phyloP scores from a whole-genome alignment of 2,797 vertebrate species.

The Spheniscus humboldti region DNA sequence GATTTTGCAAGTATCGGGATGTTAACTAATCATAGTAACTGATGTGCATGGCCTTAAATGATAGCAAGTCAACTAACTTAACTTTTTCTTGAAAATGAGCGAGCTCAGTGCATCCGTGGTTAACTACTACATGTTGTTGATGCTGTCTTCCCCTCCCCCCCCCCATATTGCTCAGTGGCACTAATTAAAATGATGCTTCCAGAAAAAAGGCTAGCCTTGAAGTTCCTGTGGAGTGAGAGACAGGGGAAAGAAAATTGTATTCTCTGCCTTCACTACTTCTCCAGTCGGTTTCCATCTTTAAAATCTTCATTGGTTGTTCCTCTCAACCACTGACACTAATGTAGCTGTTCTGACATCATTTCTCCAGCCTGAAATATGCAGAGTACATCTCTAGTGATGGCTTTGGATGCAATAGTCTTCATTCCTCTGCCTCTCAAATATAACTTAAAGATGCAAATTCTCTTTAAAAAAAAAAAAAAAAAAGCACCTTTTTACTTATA shows the following conservation, averaged over 20 bases:
- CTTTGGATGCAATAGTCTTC: neutral
- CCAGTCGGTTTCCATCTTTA: neutral
- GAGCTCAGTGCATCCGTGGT: neutral
- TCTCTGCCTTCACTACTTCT: neutral
- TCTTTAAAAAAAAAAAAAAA: neutral
- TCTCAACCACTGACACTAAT: neutral
- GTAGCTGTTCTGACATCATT: neutral
- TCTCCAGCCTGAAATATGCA: neutral
- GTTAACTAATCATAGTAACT: neutral
- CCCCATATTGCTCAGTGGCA: neutral
- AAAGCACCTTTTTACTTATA: neutral
- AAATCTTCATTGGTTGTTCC: neutral
- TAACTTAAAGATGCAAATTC: neutral
- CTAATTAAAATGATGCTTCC: neutral
- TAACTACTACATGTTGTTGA: neutral
- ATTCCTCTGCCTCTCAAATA: neutral
- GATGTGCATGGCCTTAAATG: neutral
- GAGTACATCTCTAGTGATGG: neutral
- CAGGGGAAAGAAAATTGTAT: neutral
- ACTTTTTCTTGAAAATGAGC: neutral
- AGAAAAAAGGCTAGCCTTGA: neutral
- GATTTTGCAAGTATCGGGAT: neutral
- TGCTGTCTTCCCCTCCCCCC: no score
- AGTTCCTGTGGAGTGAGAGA: neutral
- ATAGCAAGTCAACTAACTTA: neutral